A percentile compares a stretch with the other conserved stretches of the same genome.
Conservation (phyloP, 1,140 invertebrate genomes). For the Bombus impatiens region DNA sequence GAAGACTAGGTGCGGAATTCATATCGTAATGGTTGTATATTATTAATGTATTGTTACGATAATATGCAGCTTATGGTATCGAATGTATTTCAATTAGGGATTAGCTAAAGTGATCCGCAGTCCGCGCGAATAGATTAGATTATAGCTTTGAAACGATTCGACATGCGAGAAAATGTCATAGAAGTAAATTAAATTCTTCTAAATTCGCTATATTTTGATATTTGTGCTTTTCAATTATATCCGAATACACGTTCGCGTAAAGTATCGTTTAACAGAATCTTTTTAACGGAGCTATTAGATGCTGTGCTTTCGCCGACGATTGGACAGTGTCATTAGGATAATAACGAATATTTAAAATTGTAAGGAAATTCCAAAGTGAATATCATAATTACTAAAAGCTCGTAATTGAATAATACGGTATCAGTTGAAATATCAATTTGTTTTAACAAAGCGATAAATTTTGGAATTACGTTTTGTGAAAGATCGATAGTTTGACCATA, state of each 20-base stretch:
- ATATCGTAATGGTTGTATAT: not conserved
- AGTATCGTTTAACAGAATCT: no score
- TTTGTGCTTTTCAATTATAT: not conserved
- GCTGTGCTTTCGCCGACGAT: no score
- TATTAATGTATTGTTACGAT: not conserved
- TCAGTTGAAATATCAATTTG: no score
- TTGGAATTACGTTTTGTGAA: not conserved
- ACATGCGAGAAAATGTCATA: not conserved
- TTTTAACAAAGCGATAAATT: not conserved
- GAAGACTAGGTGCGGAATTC: not conserved
- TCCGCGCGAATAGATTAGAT: not conserved
- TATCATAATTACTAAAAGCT: no score
- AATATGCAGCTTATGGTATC: conserved; percentile 1
- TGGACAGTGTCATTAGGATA: no score
- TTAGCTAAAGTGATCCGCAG: not conserved
- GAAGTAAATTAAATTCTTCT: not conserved
- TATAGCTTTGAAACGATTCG: not conserved
- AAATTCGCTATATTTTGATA: not conserved
- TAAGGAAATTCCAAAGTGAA: no score
- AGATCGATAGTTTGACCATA: no score
- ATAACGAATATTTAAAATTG: no score
- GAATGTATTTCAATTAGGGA: not conserved
- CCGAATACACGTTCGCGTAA: not conserved
- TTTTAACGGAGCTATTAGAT: no score
- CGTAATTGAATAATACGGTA: no score